A percentile compares a stretch with the other conserved stretches of the same genome.
phyloP scores from a whole-genome alignment of 2,888 invertebrate genomes.

The Agelastica alni region DNA sequence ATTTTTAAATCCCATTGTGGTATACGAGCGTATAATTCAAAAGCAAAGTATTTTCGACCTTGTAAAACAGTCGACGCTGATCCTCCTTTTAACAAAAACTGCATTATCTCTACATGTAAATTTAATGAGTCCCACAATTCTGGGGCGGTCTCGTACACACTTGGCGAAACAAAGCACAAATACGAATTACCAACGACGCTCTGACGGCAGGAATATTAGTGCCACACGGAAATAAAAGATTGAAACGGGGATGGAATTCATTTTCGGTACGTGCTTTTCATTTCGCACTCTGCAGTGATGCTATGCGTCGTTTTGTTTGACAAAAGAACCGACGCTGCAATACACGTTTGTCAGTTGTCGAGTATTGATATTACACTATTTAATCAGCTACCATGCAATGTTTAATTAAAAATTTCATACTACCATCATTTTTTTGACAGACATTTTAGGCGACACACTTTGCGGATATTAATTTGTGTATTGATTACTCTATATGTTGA shows the following conservation, averaged over 20 bases:
- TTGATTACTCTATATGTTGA: too few relatives aligned
- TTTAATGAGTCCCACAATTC: conserved; percentile 36
- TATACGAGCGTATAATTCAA: background rate
- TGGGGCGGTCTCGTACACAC: conserved; percentile 27
- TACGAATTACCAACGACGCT: conserved; percentile 31
- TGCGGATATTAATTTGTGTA: too few relatives aligned
- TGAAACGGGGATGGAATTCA: conserved; percentile 36
- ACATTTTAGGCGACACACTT: too few relatives aligned
- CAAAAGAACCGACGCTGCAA: conserved; percentile 11
- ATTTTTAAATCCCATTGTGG: background rate
- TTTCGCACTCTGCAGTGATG: conserved; percentile 18
- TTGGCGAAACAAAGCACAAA: conserved; percentile 34
- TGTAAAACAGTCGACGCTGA: background rate
- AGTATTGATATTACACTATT: conserved; percentile 10
- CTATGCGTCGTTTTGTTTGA: conserved; percentile 12
- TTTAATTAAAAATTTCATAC: too few relatives aligned
- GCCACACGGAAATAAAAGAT: conserved; percentile 36
- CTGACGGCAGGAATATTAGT: conserved; percentile 36
- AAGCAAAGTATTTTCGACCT: background rate
- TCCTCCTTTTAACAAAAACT: conserved; percentile 34
- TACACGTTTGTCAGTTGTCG: conserved; percentile 9
- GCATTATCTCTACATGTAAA: conserved; percentile 40
- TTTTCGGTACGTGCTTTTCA: conserved; percentile 35
- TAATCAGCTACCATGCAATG: too few relatives aligned
- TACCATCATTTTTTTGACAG: too few relatives aligned